Evolutionary conservation across 2,888 invertebrate species (phyloP), one percentile per base, ranked within the genome.

Genomic region (Cynaeus angustus): DNA sequence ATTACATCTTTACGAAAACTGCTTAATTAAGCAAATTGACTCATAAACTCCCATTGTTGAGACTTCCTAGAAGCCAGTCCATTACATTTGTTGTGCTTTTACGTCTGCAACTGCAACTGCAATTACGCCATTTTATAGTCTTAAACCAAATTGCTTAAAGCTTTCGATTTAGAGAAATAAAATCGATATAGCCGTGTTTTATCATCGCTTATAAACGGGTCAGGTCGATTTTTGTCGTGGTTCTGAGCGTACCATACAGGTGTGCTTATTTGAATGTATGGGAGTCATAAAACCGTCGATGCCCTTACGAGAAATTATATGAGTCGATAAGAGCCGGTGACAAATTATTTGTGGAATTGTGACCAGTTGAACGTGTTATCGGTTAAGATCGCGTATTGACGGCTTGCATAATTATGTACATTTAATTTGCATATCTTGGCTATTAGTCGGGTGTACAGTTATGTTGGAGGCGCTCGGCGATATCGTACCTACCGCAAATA

Each of bases 281-380:
- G 41, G 56, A 14, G 43, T 56, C 56, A 56, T 56, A 56, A 56
- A 55, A 26, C 38, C 56, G 56, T 56, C 56, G 21, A 56, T 21
- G 26, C 21, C 43, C 43, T 16, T 38, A 8, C 41, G 41, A 10
- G 33, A 30, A 70, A 56, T 73, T 72, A 75, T 75, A 66, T 64
- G 56, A 58, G 58, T 45, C 70, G 75, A 74, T 74, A 74, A 75
- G 72, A 55, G 10, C 55, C 62, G 46, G 55, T 75, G 76, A 77
- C 76, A 75, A 77, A 77, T 77, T 77, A 74, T 75, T 75, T 74
- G 74, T 73, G 64, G 72, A 75, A 72, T 72, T 70, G 76, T 72
- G 72, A 74, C 71, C 74, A 71, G 71, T 70, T 72, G 72, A 73
- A 72, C 69, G 72, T 56, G 72, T 69, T 74, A 74, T 74, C 74